A percentile compares a stretch with the other conserved stretches of the same genome.
These are phyloP conservation scores for Serranus cabrilla DNA, from an alignment of 2,797 vertebrate species.

Conservation along the genomic window DNA sequence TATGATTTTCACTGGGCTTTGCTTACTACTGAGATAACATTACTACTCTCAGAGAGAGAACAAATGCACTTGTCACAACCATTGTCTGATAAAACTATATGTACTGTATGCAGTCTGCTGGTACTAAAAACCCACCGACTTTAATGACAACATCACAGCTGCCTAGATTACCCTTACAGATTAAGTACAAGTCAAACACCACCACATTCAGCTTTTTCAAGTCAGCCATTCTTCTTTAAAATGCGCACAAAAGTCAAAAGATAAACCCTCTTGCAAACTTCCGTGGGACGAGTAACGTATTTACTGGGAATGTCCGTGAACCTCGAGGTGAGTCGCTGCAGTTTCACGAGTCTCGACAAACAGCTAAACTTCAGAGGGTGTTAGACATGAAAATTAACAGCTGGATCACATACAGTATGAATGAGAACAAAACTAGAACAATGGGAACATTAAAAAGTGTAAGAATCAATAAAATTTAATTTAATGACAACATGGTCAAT, in stretches of 20 bases:
- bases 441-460: constrained; percentile 45
- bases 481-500: constrained; percentile 51
- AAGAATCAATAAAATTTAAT: constrained; percentile 39
- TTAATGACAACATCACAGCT: constrained; percentile 84
- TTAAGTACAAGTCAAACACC: constrained; percentile 81
- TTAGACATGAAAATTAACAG: constrained; percentile 26
- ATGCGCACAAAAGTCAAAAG: constrained; percentile 67
- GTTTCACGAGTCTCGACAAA: constrained; percentile 44
- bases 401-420: constrained; percentile 39
- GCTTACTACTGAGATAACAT: constrained; percentile 83
- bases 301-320: constrained; percentile 73
- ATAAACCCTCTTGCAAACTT: constrained; percentile 50
- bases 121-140: constrained; percentile 82
- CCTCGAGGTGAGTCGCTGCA: constrained; percentile 55
- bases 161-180: constrained; percentile 84
- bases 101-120: constrained; percentile 80
- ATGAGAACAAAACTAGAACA: constrained; percentile 39
- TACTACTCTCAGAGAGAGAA: constrained; percentile 83
- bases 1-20: constrained; percentile 83
- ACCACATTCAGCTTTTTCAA: constrained; percentile 81
- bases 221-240: constrained; percentile 77
- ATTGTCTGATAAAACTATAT: constrained; percentile 83
- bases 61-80: constrained; percentile 87
- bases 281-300: constrained; percentile 52
- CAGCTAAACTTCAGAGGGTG: constrained; percentile 32